Conservation (phyloP, 2,797 vertebrate genomes). For the Danio albolineatus region DNA sequence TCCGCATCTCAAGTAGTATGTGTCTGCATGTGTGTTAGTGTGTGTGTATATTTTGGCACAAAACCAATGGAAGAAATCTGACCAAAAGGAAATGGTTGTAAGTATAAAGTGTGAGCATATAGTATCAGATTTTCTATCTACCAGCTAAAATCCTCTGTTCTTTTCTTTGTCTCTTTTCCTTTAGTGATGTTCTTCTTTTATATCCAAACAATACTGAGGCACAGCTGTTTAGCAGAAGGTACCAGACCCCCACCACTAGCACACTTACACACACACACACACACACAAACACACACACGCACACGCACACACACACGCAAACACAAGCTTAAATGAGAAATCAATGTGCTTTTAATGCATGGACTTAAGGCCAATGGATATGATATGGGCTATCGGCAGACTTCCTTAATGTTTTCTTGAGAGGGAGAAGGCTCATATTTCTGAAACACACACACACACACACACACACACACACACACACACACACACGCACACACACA, state of each 20-base stretch:
- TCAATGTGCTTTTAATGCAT: constrained; percentile 39
- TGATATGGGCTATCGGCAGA: constrained; percentile 3
- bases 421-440: constrained; percentile 17
- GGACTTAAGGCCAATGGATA: constrained; percentile 27
- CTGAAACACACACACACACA: constrained; percentile 21
- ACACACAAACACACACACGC: neutral
- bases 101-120: neutral
- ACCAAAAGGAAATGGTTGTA: neutral
- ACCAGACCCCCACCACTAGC: neutral
- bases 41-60: neutral
- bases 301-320: neutral
- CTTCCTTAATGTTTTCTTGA: constrained; percentile 52
- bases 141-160: neutral
- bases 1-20: constrained; percentile 4
- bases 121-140: neutral
- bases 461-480: constrained; percentile 36
- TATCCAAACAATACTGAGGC: constrained; percentile 21
- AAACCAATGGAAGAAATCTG: constrained; percentile 25
- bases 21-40: constrained; percentile 16
- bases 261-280: neutral
- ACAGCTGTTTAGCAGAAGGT: constrained; percentile 47
- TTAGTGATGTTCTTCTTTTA: neutral
- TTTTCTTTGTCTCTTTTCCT: neutral
- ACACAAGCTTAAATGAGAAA: constrained; percentile 8
- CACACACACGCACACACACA: constrained; percentile 11